phyloP scores from a whole-genome alignment of 2,888 invertebrate species.

The Dioctria rufipes region DNA sequence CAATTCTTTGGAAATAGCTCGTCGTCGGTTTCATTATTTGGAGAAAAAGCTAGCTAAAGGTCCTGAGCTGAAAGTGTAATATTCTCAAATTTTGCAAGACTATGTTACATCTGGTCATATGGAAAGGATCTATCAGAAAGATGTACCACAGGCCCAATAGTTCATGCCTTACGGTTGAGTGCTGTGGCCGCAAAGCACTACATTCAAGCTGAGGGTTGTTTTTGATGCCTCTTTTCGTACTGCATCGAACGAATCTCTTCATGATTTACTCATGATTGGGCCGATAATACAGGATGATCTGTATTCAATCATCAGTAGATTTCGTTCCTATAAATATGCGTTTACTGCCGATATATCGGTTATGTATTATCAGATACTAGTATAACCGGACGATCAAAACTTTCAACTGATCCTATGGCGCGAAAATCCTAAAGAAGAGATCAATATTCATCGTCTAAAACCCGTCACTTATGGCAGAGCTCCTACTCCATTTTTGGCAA shows the following conservation, averaged over 20 bases:
- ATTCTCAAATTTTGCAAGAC: slow-evolving; percentile 51
- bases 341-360: too few species aligned
- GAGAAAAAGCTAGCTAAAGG: background rate
- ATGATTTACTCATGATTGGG: too few species aligned
- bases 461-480: background rate
- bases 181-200: too few species aligned
- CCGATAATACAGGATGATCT: too few species aligned
- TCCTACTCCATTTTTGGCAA: slow-evolving; percentile 23
- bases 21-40: background rate
- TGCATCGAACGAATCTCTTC: too few species aligned
- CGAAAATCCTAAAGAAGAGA: slow-evolving; percentile 60
- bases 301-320: too few species aligned
- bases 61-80: background rate
- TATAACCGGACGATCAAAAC: slow-evolving; percentile 59
- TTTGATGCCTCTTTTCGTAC: too few species aligned
- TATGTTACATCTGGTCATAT: slow-evolving; percentile 33
- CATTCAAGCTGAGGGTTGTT: too few species aligned
- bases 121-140: background rate
- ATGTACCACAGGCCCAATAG: background rate
- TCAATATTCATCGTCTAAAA: background rate
- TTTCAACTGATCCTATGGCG: slow-evolving; percentile 65
- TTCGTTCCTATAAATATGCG: too few species aligned
- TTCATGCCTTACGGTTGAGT: too few species aligned
- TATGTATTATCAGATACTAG: too few species aligned
- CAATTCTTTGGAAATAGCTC: background rate